Evolutionary conservation across 1,140 invertebrate genomes (phyloP).

Genomic region (Leguminivora glycinivorella): DNA sequence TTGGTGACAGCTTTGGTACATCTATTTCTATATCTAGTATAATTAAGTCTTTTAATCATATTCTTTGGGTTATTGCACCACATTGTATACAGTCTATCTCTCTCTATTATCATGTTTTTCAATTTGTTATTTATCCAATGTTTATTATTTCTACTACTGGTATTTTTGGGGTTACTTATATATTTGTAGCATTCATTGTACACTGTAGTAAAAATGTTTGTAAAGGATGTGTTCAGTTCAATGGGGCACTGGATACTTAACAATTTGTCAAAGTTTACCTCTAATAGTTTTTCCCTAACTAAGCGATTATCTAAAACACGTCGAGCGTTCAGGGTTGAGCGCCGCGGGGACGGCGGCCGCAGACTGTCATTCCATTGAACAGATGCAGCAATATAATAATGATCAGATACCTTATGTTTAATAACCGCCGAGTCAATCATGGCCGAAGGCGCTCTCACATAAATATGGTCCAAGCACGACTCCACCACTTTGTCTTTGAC

Average conservation of each 20-base stretch:
- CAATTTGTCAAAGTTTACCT: neutral
- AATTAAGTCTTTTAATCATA: conserved; percentile 11
- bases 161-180: neutral
- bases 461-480: conserved; percentile 29
- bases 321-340: no score
- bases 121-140: conserved; percentile 21
- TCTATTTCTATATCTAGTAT: conserved; percentile 26
- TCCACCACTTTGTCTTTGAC: neutral
- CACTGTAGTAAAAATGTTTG: neutral
- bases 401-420: conserved; percentile 20
- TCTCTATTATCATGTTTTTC: neutral
- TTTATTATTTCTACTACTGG: conserved; percentile 17
- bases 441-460: neutral
- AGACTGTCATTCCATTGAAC: neutral
- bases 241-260: neutral
- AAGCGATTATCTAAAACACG: no score
- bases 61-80: conserved; percentile 23
- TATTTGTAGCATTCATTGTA: conserved; percentile 9
- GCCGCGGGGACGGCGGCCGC: no score
- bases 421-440: conserved; percentile 7
- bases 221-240: neutral
- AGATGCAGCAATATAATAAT: conserved; percentile 9
- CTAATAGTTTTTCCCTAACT: neutral
- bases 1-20: conserved; percentile 7
- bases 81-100: neutral